Base-by-base conservation (phyloP, 92 coral and sea anemone species). In the Parazoanthus darwini region DNA sequence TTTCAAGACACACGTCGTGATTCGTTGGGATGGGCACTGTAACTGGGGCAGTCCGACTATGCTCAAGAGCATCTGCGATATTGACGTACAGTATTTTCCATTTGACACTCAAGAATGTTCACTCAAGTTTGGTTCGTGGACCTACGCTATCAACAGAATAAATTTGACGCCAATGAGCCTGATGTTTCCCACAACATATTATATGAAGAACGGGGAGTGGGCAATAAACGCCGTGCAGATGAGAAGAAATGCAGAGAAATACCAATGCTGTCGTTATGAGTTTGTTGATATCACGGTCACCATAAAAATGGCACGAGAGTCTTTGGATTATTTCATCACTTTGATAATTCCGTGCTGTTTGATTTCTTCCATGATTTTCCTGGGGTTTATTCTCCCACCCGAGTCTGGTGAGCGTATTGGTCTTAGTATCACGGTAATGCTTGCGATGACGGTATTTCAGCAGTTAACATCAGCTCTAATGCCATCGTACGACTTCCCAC, bases 361-460 rank as follows among this genome's bases (percentile, higher is more conserved):
- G 90, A 96, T 95, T 8, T 96, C 99, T 0, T 95, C 97, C 23
- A 96, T 96, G 99, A 96, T 94, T 8, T 96, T 96, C 66, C 93
- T 96, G 23, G 99, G 99, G 0, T 96, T 96, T 63, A 90, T 96
- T 15, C 86, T 96, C 3, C 99, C 99, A 3, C 99, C 99, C 0
- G 98, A 96, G 63, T 93, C 98, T 16, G 99, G 99, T 5, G 99
- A 96, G 88, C 97, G 99, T 0, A 93, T 96, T 39, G 99, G 99
- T 18, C 86, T 96, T 20, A 95, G 99, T 75, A 96, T 96, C 38
- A 96, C 99, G 0, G 99, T 96, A 1, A 93, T 96, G 75, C 91
- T 96, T 35, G 99, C 99, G 1, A 96, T 96, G 99, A 96, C 99
- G 0, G 99, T 96, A 0, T 96, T 96, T 56, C 99, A 96, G 65